A percentile compares a stretch with the other conserved stretches of the same genome.
phyloP scores from a whole-genome alignment of 2,113 vertebrate species.

The Pampusana beccarii region DNA sequence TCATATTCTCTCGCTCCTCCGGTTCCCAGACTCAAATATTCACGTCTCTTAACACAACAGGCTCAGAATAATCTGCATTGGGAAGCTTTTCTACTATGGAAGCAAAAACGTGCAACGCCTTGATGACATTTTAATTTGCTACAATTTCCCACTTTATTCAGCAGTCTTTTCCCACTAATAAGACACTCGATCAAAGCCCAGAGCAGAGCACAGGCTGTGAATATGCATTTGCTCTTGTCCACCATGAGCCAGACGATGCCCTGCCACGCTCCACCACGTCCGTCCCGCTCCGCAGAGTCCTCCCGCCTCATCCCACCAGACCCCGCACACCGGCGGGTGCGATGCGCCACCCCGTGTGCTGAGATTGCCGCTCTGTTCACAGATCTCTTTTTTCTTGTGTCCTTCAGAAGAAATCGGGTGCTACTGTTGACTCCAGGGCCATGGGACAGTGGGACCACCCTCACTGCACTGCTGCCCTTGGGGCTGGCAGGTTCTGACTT shows the following conservation, averaged over 20 bases:
- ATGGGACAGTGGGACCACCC: not conserved
- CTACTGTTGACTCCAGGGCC: not conserved
- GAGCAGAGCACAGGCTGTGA: not conserved
- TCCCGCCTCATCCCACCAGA: not conserved
- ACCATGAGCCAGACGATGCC: not conserved
- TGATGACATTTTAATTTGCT: not conserved
- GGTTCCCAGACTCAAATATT: not conserved
- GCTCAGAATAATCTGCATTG: not conserved
- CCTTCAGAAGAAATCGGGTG: not conserved
- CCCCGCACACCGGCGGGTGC: rapidly evolving
- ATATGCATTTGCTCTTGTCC: not conserved
- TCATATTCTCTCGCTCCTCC: not conserved
- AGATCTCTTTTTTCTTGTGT: not conserved
- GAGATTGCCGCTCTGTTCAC: rapidly evolving
- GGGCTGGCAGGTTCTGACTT: not conserved
- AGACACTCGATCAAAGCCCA: not conserved
- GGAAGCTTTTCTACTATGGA: not conserved
- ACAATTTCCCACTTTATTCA: not conserved
- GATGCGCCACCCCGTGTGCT: rapidly evolving
- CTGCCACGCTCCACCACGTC: not conserved
- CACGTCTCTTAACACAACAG: not conserved
- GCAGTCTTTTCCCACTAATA: not conserved
- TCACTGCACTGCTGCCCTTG: rapidly evolving
- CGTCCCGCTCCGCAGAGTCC: not conserved
- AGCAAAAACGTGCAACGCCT: not conserved